Base-by-base conservation (phyloP, 1,140 invertebrate genomes). In the Zaprionus kolodkinae region DNA sequence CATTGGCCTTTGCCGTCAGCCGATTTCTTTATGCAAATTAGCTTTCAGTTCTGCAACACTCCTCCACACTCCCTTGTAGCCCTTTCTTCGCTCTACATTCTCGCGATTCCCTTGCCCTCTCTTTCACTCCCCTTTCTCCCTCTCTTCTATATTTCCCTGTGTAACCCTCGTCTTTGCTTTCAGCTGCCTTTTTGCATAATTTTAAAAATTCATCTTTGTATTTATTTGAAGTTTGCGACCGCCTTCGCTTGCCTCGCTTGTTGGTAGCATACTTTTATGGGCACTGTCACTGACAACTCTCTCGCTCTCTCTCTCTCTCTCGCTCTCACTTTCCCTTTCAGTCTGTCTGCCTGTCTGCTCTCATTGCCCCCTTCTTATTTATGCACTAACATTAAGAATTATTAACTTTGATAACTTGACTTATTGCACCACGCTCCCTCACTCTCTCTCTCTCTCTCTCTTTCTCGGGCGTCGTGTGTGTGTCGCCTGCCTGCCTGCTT, bases 361-460 rank as follows among this genome's bases (percentile, higher is more conserved):
- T 57, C 62, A 76, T 66, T 67, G 69, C 56, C 61, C 65, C 56
- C 43, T 54, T 73, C 85, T 89, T 89, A 85, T 89, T 85, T 90
- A 89, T 89, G 85, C 85, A 89, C 85, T 89, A 89, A 90, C 85
- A 89, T 89, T 89, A 90, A 79, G 85, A 89, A 89, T 89, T 89
- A 89, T 89, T 89, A 89, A 89, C 85, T 90, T 85, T 89, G 85
- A 89, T 89, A 89, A 90, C 81, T 78, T 78, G 76, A 78, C 76
- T 89, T 89, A 88, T 88, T 89, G 78, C 85, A 85, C 85, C 80
- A 78, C 56, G 54, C 64, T 45, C 56, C 50, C 64, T 45, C 63
- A 67, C 50, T 12, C 9, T 17, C 6, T 7, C n/a, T n/a, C n/a
- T n/a, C n/a, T n/a, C n/a, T n/a, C n/a, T n/a, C n/a, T n/a, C n/a